These are phyloP conservation scores for Halocaridina rubra DNA, from an alignment of 2,888 invertebrate species.

Conservation along the genomic window DNA sequence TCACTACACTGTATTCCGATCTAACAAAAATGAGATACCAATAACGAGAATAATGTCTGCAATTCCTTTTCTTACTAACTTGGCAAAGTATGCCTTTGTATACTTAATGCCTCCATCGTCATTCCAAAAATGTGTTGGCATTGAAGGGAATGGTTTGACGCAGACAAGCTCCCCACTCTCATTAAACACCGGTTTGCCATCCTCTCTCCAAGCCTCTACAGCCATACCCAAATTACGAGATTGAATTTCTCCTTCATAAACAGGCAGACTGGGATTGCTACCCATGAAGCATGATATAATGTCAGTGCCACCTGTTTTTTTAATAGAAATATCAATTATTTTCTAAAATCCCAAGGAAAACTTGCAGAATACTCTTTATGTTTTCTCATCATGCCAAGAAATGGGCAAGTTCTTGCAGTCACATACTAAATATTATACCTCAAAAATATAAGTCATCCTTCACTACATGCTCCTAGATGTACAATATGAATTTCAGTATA, in stretches of 20 bases:
- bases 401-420: too few species aligned
- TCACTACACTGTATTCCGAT: too few species aligned
- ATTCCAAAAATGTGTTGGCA: constrained; percentile 73
- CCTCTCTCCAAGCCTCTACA: constrained; percentile 70
- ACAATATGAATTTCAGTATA: too few species aligned
- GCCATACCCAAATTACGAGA: constrained; percentile 69
- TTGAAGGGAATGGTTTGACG: constrained; percentile 72
- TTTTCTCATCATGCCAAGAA: too few species aligned
- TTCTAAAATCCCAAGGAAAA: too few species aligned
- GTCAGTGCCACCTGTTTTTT: constrained; percentile 73
- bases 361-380: too few species aligned
- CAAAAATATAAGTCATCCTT: too few species aligned
- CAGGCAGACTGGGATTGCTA: constrained; percentile 71
- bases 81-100: constrained; percentile 71
- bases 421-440: too few species aligned
- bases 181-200: constrained; percentile 70
- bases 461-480: too few species aligned
- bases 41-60: too few species aligned
- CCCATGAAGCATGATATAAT: constrained; percentile 74
- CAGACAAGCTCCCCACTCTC: constrained; percentile 73
- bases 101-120: constrained; percentile 70
- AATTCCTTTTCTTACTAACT: constrained; percentile 61
- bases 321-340: too few species aligned
- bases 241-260: constrained; percentile 73
- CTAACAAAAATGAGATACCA: too few species aligned